Evolutionary conservation across 2,888 invertebrate genomes (phyloP), one percentile per base, ranked within the genome.

Genomic region (Cancer borealis): DNA sequence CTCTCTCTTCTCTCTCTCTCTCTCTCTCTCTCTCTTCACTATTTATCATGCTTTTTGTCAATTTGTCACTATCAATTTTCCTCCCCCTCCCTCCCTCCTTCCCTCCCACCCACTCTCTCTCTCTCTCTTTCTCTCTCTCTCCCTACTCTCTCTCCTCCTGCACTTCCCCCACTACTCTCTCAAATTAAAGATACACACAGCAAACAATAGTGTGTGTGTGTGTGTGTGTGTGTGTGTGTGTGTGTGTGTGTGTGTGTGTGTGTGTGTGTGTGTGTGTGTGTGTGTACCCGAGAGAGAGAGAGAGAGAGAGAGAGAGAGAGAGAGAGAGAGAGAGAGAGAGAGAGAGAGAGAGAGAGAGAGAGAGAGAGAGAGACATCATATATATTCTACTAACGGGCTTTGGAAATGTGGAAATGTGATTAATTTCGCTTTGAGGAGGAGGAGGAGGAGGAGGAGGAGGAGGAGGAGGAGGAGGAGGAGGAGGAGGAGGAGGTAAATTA

Each of bases 101-200:
- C 49, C 8, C 49, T 54, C 54, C 14, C 84, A 26, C 84, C n/a
- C 6, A 26, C 84, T 84, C 84, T 84, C 30, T 84, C 84, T 84
- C 84, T 73, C 88, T 88, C 88, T 88, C 88, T 46, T 21, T 46
- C 88, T 88, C 88, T 88, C 88, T 46, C 88, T 88, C 88, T 88
- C 39, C 45, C 45, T 88, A 10, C 39, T 39, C 21, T 14, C 6
- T 21, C 30, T 39, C 21, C 39, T 46, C 88, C 30, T 45, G 3
- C 88, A 10, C 88, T 88, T 39, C 0, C 46, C 21, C 46, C n/a
- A n/a, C 73, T 73, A 73, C 73, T 73, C 73, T 73, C 73, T 26
- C 73, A 73, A 73, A 73, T 73, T 73, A 73, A 73, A 73, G 73
- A 73, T 73, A 73, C 73, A 73, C 73, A 21, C n/a, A 73, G 73